Percentiles rank a stretch among this genome's conserved stretches.
Conservation (phyloP, 2,888 invertebrate species). For the Gymnoscelis rufifasciata region DNA sequence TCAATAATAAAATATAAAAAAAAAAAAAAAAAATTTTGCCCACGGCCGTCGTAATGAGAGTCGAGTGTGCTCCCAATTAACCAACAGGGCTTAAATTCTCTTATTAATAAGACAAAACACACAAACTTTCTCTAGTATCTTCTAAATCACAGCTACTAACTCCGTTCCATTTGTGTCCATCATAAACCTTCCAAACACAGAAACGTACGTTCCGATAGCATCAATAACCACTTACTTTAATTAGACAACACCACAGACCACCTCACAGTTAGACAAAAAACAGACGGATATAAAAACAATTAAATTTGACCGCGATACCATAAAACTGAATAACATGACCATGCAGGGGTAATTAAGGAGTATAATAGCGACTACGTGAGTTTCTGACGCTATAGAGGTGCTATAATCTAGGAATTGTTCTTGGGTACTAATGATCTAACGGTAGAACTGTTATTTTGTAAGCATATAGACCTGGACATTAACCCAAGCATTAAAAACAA, state of each 20-base stretch:
- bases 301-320: conserved; percentile 74
- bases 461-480: no score
- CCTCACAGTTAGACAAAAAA: conserved; percentile 63
- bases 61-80: no score
- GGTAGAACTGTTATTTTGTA: neutral
- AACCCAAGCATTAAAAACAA: no score
- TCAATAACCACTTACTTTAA: conserved; percentile 13
- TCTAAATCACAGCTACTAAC: no score
- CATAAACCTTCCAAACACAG: neutral
- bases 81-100: no score
- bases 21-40: no score
- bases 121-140: no score
- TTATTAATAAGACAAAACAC: neutral
- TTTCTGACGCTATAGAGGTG: conserved; percentile 17
- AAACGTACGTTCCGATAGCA: neutral
- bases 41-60: no score
- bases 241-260: conserved; percentile 46
- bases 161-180: neutral
- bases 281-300: conserved; percentile 75
- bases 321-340: conserved; percentile 72
- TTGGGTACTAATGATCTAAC: neutral
- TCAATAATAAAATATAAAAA: no score
- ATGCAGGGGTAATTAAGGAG: conserved; percentile 71
- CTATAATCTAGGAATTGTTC: conserved; percentile 17
- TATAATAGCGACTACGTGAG: conserved; percentile 59